Evolutionary conservation across 1,140 invertebrate species (phyloP).

Genomic region (Archivesica marissinica): DNA sequence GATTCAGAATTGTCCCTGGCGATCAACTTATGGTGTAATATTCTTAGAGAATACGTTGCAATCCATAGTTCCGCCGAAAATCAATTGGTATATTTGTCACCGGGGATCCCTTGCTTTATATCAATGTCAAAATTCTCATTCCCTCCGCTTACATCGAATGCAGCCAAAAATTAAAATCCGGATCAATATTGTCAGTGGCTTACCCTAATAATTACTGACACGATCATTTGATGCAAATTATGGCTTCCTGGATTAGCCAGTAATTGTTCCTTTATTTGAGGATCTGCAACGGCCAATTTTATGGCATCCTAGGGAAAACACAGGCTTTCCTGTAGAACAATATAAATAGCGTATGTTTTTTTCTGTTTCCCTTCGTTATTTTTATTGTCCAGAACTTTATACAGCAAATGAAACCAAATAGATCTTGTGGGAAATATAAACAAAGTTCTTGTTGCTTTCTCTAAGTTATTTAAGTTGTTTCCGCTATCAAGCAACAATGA

Average conservation of each 20-base stretch:
- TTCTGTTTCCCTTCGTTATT: background rate
- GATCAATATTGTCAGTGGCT: conserved; percentile 53
- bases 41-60: background rate
- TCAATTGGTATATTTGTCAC: conserved; percentile 45
- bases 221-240: conserved; percentile 51
- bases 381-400: background rate
- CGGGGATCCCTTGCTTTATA: conserved; percentile 38
- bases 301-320: conserved; percentile 11
- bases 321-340: background rate
- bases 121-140: conserved; percentile 17
- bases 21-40: conserved; percentile 4
- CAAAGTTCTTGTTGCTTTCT: conserved; percentile 11
- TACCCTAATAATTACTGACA: conserved; percentile 60
- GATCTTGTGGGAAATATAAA: conserved; percentile 15
- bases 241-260: conserved; percentile 45
- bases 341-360: conserved; percentile 24
- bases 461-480: background rate
- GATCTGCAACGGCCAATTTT: conserved; percentile 6
- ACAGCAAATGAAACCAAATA: background rate
- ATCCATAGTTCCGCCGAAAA: conserved; percentile 24
- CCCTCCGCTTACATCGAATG: conserved; percentile 26
- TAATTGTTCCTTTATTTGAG: conserved; percentile 51
- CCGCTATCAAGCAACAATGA: background rate
- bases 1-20: background rate
- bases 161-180: conserved; percentile 18